Evolutionary conservation across 1,140 invertebrate species (phyloP), one percentile per base, ranked within the genome.

Genomic region (Scaptomyza graminum): DNA sequence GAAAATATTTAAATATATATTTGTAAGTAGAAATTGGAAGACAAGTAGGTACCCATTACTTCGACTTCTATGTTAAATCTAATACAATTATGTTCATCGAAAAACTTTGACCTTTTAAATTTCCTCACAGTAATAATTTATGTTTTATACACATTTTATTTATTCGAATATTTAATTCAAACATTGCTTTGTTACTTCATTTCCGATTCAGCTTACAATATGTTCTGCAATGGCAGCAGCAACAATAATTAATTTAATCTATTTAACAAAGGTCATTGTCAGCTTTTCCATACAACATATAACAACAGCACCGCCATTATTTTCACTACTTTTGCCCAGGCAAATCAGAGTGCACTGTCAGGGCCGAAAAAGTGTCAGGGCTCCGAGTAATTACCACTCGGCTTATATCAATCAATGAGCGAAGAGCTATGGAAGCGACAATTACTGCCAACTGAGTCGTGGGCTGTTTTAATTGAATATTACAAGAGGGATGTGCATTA

Each of bases 401-500:
- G 76, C 50, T 68, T 78, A 74, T 83, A 74, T 84, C 80, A 88
- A 78, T 82, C 74, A 82, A 78, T 74, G 74, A 5, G 31, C 1
- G 43, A 44, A 13, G 34, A 13, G 34, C 49, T 67, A 71, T 76
- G 47, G 69, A 44, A 44, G 46, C 22, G 15, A 16, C 49, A 28
- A 54, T 37, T 25, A 59, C 43, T 56, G 39, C 5, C 56, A 34
- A 54, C 13, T 54, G 55, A 47, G 49, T 75, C 78, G 82, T 83
- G 83, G 79, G 83, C 72, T 54, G 57, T 89, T 82, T 89, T 85
- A 89, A 90, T 89, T 89, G 78, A 84, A 85, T 90, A 85, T 84
- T 89, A 89, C 78, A 85, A 89, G 84, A 84, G 84, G 84, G 84
- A 88, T 89, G 85, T 89, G 81, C 85, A 71, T 84, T 90, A 90